A percentile compares a stretch with the other conserved stretches of the same genome.
phyloP scores from a whole-genome alignment of 2,113 vertebrate genomes.

The Macquaria ambigua region DNA sequence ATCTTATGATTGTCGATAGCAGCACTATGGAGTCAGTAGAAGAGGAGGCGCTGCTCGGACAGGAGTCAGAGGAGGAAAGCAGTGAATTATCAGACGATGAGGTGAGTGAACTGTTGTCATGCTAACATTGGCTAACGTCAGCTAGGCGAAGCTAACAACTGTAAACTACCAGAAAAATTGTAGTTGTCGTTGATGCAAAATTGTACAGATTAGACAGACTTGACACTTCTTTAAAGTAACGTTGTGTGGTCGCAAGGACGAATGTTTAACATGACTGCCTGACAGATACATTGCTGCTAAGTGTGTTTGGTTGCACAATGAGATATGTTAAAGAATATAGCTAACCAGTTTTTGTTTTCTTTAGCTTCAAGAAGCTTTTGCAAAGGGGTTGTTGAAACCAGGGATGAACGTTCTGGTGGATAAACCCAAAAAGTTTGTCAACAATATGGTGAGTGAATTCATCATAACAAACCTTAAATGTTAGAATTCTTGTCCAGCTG shows the following conservation, averaged over 20 bases:
- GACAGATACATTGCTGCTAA: too few species aligned
- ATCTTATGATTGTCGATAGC: conserved; percentile 46
- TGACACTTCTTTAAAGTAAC: too few species aligned
- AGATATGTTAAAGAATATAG: background rate
- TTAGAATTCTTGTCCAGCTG: background rate
- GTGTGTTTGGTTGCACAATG: background rate
- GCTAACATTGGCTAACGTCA: conserved; percentile 33
- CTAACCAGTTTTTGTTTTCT: background rate
- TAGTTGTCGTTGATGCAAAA: too few species aligned
- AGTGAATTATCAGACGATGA: conserved; percentile 85
- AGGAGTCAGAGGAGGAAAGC: conserved; percentile 87
- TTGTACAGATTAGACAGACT: too few species aligned
- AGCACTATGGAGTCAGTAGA: conserved; percentile 74
- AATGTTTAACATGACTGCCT: too few species aligned
- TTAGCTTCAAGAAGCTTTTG: conserved; percentile 93
- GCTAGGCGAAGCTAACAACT: background rate
- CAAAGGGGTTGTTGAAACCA: conserved; percentile 89
- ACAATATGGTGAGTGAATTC: conserved; percentile 88
- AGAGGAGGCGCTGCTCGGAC: conserved; percentile 72
- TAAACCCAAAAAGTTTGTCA: conserved; percentile 83
- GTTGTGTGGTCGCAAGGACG: too few species aligned
- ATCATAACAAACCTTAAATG: background rate
- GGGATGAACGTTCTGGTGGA: conserved; percentile 91
- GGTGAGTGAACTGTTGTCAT: conserved; percentile 73
- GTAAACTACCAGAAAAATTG: too few species aligned